Conservation (phyloP, 1,140 invertebrate genomes). For the Ceratina australensis region DNA sequence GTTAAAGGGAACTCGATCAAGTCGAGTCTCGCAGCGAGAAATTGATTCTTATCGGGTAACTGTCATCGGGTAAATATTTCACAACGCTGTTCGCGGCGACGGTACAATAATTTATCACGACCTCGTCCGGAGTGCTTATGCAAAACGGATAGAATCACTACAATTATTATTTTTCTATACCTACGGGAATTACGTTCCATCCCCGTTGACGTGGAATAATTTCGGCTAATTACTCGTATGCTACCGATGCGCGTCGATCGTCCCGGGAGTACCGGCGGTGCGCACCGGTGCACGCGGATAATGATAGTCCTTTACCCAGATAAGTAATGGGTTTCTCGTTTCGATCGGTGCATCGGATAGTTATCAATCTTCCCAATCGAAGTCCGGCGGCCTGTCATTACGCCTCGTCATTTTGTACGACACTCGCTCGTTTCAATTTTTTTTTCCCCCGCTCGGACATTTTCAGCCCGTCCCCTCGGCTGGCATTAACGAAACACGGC, state of each 20-base stretch:
- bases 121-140: too few relatives aligned
- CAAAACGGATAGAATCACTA: background rate
- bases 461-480: slow-evolving; percentile 23
- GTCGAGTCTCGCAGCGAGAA: too few relatives aligned
- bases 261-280: slow-evolving; percentile 32
- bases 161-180: background rate
- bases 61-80: too few relatives aligned
- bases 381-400: slow-evolving; percentile 70
- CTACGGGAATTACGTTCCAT: slow-evolving; percentile 20
- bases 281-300: slow-evolving; percentile 56
- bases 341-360: slow-evolving; percentile 72
- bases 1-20: too few relatives aligned
- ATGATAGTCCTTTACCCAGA: slow-evolving; percentile 71
- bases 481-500: slow-evolving; percentile 6
- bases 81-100: too few relatives aligned
- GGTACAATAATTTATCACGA: too few relatives aligned
- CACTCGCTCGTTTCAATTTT: slow-evolving; percentile 44
- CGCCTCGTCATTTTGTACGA: slow-evolving; percentile 60
- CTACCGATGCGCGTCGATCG: slow-evolving; percentile 55
- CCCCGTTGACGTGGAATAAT: slow-evolving; percentile 38
- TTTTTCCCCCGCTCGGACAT: slow-evolving; percentile 20
- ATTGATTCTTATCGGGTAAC: too few relatives aligned
- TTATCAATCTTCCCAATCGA: slow-evolving; percentile 69
- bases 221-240: slow-evolving; percentile 58
- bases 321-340: slow-evolving; percentile 75